Evolutionary conservation across 2,797 vertebrate species (phyloP).

Genomic region (Orestias chungarensis): DNA sequence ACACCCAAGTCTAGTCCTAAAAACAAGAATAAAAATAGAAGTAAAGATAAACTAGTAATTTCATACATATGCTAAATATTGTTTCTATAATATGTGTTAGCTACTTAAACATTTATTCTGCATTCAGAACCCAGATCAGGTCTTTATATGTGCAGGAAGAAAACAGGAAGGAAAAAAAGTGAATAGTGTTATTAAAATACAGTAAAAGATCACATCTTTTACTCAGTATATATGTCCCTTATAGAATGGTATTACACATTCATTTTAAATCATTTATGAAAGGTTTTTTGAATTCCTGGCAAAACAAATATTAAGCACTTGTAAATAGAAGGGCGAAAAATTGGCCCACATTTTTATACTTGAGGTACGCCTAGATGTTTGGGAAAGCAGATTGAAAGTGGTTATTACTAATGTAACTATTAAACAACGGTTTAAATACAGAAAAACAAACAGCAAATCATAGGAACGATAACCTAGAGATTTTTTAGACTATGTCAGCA

Average conservation of each 20-base stretch:
- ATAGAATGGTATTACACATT: slow-evolving; percentile 7
- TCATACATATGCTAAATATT: slow-evolving; percentile 24
- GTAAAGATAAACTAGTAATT: slow-evolving; percentile 1
- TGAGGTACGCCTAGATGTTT: not conserved
- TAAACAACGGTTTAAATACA: not conserved
- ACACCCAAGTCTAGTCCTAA: too few species aligned
- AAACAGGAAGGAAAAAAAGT: not conserved
- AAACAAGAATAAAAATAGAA: too few species aligned
- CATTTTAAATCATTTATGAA: slow-evolving; percentile 2
- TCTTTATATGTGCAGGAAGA: slow-evolving; percentile 3
- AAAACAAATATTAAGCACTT: not conserved
- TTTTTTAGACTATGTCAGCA: not conserved
- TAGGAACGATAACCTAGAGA: not conserved
- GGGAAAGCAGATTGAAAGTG: not conserved
- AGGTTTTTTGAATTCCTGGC: slow-evolving; percentile 12
- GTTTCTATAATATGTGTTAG: slow-evolving; percentile 15
- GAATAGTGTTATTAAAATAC: slow-evolving; percentile 17
- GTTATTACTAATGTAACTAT: not conserved
- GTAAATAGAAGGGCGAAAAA: not conserved
- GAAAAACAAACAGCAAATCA: not conserved
- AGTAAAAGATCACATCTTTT: slow-evolving; percentile 22
- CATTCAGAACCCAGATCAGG: slow-evolving; percentile 9
- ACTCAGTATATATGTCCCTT: slow-evolving; percentile 1
- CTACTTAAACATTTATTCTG: slow-evolving; percentile 7
- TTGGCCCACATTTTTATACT: not conserved